A percentile compares a stretch with the other conserved stretches of the same genome.
Evolutionary conservation across 1,140 invertebrate species (phyloP).

Genomic region (Drosophila pachea): DNA sequence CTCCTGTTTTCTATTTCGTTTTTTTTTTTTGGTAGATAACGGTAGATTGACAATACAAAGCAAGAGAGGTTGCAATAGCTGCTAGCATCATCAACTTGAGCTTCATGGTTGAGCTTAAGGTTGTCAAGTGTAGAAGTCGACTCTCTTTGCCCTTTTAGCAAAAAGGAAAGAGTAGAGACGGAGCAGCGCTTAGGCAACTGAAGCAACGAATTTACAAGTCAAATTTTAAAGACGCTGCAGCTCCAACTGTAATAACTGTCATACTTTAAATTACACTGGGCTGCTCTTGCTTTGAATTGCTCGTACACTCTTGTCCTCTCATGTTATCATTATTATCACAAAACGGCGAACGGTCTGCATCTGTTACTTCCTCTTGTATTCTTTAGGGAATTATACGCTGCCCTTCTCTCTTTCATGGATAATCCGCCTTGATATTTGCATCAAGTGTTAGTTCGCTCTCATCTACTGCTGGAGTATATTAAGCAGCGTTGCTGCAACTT

Average conservation of each 20-base stretch:
- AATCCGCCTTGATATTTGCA: no score
- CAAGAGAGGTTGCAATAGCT: slow-evolving; percentile 1
- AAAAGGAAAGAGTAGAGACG: background rate
- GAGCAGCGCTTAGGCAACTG: background rate
- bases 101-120: slow-evolving; percentile 44
- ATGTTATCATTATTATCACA: no score
- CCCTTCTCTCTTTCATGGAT: no score
- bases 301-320: no score
- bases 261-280: background rate
- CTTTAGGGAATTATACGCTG: no score
- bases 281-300: no score
- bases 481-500: background rate
- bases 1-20: background rate
- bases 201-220: background rate
- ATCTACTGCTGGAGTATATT: no score
- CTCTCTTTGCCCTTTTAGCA: background rate
- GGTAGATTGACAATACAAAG: slow-evolving; percentile 54
- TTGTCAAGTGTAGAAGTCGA: slow-evolving; percentile 46
- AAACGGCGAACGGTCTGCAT: no score
- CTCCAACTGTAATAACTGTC: background rate
- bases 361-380: no score
- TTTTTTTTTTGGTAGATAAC: slow-evolving; percentile 26
- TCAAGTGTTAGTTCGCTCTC: no score
- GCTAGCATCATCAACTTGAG: slow-evolving; percentile 37
- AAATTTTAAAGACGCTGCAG: background rate